Evolutionary conservation across 2,797 vertebrate species (phyloP).

Genomic region (Trachurus trachurus): DNA sequence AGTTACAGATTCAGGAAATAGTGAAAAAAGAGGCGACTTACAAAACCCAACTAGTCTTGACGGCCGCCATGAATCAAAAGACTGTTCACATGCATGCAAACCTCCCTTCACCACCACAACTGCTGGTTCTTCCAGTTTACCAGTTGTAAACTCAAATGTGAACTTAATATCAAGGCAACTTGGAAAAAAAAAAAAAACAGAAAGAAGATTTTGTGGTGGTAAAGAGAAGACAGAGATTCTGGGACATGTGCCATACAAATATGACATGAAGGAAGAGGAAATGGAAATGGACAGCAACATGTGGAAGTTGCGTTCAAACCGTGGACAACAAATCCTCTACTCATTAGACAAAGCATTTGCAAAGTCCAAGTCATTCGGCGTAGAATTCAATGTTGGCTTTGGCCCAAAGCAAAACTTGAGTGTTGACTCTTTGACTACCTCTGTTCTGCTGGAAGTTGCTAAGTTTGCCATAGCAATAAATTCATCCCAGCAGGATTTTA

Average conservation of each 20-base stretch:
- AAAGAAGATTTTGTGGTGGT: background rate
- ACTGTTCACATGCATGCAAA: accelerated
- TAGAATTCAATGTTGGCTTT: slow-evolving; percentile 54
- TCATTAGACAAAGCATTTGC: background rate
- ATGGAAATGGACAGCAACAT: slow-evolving; percentile 5
- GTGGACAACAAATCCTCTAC: slow-evolving; percentile 27
- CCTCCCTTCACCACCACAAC: background rate
- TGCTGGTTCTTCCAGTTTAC: background rate
- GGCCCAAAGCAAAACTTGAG: slow-evolving; percentile 27
- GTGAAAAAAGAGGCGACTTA: background rate
- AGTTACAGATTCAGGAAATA: background rate
- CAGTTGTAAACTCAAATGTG: background rate
- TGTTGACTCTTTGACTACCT: slow-evolving; percentile 2
- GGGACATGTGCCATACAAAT: background rate
- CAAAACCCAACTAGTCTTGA: background rate
- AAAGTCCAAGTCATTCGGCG: accelerated
- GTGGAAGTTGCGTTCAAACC: slow-evolving; percentile 46
- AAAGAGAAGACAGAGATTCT: background rate
- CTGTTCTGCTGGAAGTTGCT: slow-evolving; percentile 29
- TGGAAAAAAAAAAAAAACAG: background rate
- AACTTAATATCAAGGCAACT: background rate
- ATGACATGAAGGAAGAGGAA: background rate
- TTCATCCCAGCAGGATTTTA: slow-evolving; percentile 47
- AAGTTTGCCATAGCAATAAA: slow-evolving; percentile 41
- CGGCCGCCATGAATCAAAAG: background rate